These are phyloP conservation scores for Stigmatopora argus DNA, from an alignment of 2,113 vertebrate species.

Conservation along the genomic window DNA sequence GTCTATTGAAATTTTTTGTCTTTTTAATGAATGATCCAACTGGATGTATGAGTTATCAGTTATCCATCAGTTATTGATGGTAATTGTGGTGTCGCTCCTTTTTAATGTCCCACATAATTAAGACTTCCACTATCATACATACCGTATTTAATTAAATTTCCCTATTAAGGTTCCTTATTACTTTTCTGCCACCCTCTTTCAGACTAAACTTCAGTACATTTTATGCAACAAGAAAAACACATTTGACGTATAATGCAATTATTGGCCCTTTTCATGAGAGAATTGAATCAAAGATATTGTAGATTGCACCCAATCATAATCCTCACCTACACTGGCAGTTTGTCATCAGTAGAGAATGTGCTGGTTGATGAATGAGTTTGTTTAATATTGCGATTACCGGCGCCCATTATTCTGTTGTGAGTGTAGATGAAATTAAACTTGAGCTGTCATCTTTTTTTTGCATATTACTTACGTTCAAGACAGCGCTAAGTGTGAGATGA, in stretches of 20 bases:
- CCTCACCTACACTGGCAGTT: neutral
- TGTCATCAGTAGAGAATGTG: too few relatives aligned
- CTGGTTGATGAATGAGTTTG: neutral
- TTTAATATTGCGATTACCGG: neutral
- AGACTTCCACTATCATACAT: too few relatives aligned
- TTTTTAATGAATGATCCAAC: conserved; percentile 1
- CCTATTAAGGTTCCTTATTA: neutral
- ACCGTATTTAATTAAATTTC: neutral
- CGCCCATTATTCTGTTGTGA: neutral
- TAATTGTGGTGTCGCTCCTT: neutral
- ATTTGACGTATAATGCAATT: neutral
- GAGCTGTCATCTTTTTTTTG: neutral
- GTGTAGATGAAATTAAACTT: neutral
- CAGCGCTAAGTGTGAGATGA: too few relatives aligned
- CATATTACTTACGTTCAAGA: neutral
- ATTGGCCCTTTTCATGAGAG: neutral
- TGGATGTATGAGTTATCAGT: neutral
- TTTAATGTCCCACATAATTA: neutral
- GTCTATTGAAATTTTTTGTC: neutral
- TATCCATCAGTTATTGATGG: neutral
- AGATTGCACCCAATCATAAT: neutral
- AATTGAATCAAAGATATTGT: neutral
- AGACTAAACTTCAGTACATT: neutral
- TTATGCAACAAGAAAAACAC: neutral
- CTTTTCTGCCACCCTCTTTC: neutral